Base-by-base conservation (phyloP, 2,888 invertebrate genomes). In the Synanthedon tipuliformis region DNA sequence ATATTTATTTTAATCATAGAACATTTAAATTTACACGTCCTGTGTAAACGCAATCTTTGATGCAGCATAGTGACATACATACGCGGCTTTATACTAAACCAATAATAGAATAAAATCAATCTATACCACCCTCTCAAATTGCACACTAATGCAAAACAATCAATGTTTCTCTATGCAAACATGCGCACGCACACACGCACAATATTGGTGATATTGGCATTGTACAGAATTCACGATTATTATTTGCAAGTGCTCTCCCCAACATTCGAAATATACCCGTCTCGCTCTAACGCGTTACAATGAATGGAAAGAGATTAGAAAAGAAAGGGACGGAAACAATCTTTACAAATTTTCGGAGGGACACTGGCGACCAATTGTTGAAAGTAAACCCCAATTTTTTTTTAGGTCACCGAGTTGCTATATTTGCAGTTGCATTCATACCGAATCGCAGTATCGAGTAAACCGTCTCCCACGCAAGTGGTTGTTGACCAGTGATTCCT, bases 41-140 rank as follows among this genome's bases (percentile, higher is more conserved):
- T 75, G 64, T 86, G 75, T 78, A 72, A 64, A 56, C 53, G 64
- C 71, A 73, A 68, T 71, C 65, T 64, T 61, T 68, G 75, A 73
- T 74, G 68, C 79, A 83, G 69, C 84, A 84, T 85, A 85, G 76
- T 85, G 86, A 86, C 84, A 86, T 81, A 86, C 78, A 86, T 84
- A 85, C 84, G 86, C 64, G 85, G 86, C 84, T 86, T 81, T 81
- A 82, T 75, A 78, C 80, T 85, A 86, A 86, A 85, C 85, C 86
- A 85, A 86, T 85, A 87, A 85, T 85, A 81, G 75, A 84, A 85
- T 80, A 75, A 83, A 87, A 85, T 84, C 85, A 85, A 86, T 86
- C 84, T 73, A 82, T 80, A 79, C 78, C 77, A 79, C 82, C 85
- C 85, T 84, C 85, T 78, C 71, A 62, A 50, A 58, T 75, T 77